Base-by-base conservation (phyloP, 2,113 vertebrate species). In the Anser brachyrhynchus region DNA sequence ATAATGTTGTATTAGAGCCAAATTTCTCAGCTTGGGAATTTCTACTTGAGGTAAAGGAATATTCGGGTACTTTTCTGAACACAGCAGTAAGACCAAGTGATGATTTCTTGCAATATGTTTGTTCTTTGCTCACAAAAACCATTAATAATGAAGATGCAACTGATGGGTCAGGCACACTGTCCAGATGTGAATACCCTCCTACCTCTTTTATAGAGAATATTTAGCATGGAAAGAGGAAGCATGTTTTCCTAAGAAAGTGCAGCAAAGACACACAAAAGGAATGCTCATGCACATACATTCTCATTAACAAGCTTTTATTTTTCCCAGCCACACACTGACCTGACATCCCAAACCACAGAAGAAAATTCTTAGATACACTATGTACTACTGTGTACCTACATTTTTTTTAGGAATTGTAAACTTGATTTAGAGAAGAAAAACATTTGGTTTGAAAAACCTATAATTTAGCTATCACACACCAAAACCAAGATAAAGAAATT, bases 391-490 rank as follows among this genome's bases (percentile, higher is more conserved):
- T 3, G 0, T 70, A 55, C n/a, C 69, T 59, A 76, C n/a, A 33
- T 52, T 3, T 54, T 59, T 93, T 85, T 74, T 61, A 85, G 61
- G 51, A 93, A 94, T 72, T 93, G 72, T 84, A 95, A 91, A 90
- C 49, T 93, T 92, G 57, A 62, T 55, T 95, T 77, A 88, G 23
- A 74, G 39, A 88, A 84, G 84, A 94, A 91, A 93, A 91, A 65
- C 61, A 82, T 59, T 39, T 91, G 39, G 81, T 84, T 92, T 96
- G 35, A 62, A 19, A 95, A 79, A 90, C 65, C 77, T 66, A 37
- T 64, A 49, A 75, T 87, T 84, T 78, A 70, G 22, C n/a, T 84
- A 61, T 78, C 58, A 46, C 43, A 79, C 7, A 55, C 23, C 49
- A 78, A 59, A 86, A 46, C 11, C 35, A 55, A 73, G 46, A 67